Evolutionary conservation across 2,888 invertebrate species (phyloP).

Genomic region (Kuschelorhynchus macadamiae): DNA sequence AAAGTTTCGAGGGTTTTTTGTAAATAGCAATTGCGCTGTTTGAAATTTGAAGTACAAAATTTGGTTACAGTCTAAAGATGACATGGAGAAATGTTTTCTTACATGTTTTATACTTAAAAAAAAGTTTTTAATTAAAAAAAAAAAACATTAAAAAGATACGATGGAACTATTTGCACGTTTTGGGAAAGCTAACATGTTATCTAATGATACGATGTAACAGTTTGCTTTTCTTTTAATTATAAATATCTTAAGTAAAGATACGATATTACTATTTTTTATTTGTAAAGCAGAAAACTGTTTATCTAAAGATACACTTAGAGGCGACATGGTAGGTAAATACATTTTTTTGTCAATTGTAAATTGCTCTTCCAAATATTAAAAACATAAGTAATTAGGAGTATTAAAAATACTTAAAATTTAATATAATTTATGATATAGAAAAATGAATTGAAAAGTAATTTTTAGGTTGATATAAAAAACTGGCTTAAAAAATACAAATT

Average conservation of each 20-base stretch:
- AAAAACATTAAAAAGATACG: constrained; percentile 18
- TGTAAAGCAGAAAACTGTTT: not conserved
- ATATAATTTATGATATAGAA: too few relatives aligned
- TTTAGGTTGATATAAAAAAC: constrained; percentile 1
- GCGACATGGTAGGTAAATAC: constrained; percentile 2
- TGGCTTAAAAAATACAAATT: constrained; percentile 9
- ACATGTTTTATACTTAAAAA: constrained; percentile 7
- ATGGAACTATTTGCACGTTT: constrained; percentile 14
- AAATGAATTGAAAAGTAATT: constrained; percentile 1
- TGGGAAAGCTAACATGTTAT: not conserved
- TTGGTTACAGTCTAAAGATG: constrained; percentile 8
- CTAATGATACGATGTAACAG: constrained; percentile 20
- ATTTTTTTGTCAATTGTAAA: too few relatives aligned
- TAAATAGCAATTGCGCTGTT: constrained; percentile 2
- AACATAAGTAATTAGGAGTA: too few relatives aligned
- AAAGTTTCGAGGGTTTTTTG: constrained; percentile 10
- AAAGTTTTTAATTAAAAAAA: not conserved
- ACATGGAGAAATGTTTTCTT: not conserved
- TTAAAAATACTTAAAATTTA: too few relatives aligned
- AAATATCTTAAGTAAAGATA: too few relatives aligned
- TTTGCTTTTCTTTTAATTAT: not conserved
- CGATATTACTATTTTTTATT: too few relatives aligned
- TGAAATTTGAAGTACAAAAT: constrained; percentile 6
- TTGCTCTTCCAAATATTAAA: too few relatives aligned
- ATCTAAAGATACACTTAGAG: constrained; percentile 12